Evolutionary conservation across 2,888 invertebrate species (phyloP).

Genomic region (Thyatira batis): DNA sequence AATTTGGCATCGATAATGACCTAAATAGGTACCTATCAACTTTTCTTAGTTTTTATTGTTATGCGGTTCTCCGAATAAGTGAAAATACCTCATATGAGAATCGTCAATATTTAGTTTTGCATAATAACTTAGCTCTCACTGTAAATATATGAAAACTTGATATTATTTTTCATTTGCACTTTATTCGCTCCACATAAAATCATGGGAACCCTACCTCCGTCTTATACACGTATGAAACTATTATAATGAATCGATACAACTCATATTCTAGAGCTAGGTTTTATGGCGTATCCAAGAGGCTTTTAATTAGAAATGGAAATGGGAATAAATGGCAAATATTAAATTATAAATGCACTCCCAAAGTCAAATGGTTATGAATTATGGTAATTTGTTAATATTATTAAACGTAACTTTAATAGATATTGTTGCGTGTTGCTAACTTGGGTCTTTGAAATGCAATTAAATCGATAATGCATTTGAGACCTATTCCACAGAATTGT

Average conservation of each 20-base stretch:
- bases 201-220: slow-evolving; percentile 45
- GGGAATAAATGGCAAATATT: slow-evolving; percentile 22
- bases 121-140: no score
- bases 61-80: no score
- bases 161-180: neutral
- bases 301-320: slow-evolving; percentile 40
- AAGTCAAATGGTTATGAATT: neutral
- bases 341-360: neutral
- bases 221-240: slow-evolving; percentile 56
- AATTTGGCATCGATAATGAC: no score
- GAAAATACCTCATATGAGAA: no score
- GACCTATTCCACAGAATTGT: slow-evolving; percentile 11
- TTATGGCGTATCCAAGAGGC: slow-evolving; percentile 49
- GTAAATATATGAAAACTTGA: no score
- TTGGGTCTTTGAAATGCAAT: neutral
- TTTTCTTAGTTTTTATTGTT: no score
- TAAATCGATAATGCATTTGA: neutral
- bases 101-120: no score
- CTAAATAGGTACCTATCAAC: no score
- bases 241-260: slow-evolving; percentile 65
- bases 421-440: neutral
- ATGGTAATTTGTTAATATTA: neutral
- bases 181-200: neutral
- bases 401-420: neutral
- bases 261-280: slow-evolving; percentile 64